Base-by-base conservation (phyloP, 2,113 vertebrate genomes). In the Nansenia antarctica region DNA sequence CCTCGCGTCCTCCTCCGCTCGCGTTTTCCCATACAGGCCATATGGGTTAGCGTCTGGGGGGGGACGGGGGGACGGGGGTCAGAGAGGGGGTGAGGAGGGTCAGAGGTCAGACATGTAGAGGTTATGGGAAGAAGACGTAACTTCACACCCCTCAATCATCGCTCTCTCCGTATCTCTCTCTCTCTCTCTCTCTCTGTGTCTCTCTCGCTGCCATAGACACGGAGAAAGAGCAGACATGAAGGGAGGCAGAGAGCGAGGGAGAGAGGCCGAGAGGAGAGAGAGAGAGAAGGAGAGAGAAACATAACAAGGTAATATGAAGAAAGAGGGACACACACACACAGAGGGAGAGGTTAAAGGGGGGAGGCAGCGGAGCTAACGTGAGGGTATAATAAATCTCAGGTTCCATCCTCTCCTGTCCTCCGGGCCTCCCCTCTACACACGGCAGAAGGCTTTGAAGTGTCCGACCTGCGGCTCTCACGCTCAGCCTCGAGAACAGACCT, bases 1-100 rank as follows among this genome's bases (percentile, higher is more conserved):
- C 62, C 94, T 93, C 52, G 97, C 98, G 0, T 99, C 98, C 84
- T 99, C 96, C 77, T 99, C 95, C 0, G 98, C 98, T 70, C 98
- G 90, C 3, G 94, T 99, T 92, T 99, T 99, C 74, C 98, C 98
- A 22, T 99, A 99, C 83, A 88, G 92, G 30, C 90, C 91, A 12
- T 98, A 98, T 72, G 98, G 96, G 88, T 96, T 96, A 78, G 93
- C 90, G 67, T 95, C 98, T 98, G 84, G 8, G 34, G 14, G 70
- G 63, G 30, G 34, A 31, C 55, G 69, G 5, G 49, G 15, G 24
- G 8, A 53, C 22, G 79, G 61, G 57, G 65, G 82, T 74, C 77
- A 73, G 77, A 79, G 22, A 85, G 42, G 55, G 74, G 59, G 61
- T 82, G 52, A 82, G 54, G 67, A 61, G 47, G 57, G 39, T 64